Percentiles rank a stretch among this genome's conserved stretches.
Conservation (phyloP, 2,888 invertebrate species). For the Protonemura montana region DNA sequence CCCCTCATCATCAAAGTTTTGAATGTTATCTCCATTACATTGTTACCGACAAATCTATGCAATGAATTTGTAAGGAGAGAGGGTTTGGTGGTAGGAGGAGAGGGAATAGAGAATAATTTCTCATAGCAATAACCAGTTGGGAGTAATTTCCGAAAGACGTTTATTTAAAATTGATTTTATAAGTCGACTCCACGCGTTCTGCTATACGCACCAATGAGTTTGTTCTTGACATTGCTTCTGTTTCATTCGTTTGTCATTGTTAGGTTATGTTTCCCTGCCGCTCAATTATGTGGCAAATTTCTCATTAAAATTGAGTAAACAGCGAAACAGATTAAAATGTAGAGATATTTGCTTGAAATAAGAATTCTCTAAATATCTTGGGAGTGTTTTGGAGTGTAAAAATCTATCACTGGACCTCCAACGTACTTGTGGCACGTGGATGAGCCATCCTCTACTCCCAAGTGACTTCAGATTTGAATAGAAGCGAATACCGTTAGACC, state of each 20-base stretch:
- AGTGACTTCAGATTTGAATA: not conserved
- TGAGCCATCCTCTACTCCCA: not conserved
- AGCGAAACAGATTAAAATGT: not conserved
- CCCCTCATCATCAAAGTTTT: constrained; percentile 23
- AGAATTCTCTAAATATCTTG: not conserved
- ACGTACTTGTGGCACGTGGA: not conserved
- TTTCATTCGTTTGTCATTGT: not conserved
- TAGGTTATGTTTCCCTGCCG: not conserved
- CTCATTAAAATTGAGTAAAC: not conserved
- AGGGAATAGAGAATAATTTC: not conserved
- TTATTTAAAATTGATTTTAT: not conserved
- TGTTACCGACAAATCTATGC: constrained; percentile 28
- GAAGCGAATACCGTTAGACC: not conserved
- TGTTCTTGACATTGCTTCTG: not conserved
- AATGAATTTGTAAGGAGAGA: not conserved
- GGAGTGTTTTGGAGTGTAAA: not conserved
- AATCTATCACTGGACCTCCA: not conserved
- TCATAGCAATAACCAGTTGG: not conserved
- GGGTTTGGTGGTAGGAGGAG: not conserved
- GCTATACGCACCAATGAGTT: not conserved
- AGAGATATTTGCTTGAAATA: not conserved
- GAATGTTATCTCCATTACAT: constrained; percentile 33
- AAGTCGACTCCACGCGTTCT: not conserved
- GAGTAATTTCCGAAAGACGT: constrained; percentile 1
- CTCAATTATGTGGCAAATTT: not conserved